phyloP scores from a whole-genome alignment of 2,113 vertebrate genomes.

The Corynorhinus townsendii region DNA sequence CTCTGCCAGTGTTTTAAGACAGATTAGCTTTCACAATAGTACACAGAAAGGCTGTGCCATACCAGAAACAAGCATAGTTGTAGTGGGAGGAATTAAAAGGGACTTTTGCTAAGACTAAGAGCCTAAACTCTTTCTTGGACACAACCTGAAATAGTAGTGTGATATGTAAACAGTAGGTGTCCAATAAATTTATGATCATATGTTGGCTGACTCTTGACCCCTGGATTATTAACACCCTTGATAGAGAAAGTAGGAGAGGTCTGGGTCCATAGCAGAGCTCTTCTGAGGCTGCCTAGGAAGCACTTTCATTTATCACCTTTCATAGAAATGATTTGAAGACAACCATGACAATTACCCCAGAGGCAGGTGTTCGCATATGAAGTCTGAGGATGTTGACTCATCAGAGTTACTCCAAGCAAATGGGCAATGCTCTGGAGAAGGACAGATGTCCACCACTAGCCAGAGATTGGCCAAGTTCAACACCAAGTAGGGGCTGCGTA shows the following conservation, averaged over 20 bases:
- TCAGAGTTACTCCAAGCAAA: not conserved
- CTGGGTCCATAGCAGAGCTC: not conserved
- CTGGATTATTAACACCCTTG: not conserved
- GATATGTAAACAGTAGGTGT: not conserved
- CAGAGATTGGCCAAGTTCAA: not conserved
- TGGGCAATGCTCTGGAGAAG: not conserved
- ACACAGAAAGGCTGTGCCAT: not conserved
- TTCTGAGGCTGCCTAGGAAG: not conserved
- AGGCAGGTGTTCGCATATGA: not conserved
- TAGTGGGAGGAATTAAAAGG: not conserved
- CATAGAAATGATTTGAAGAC: not conserved
- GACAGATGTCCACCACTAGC: not conserved
- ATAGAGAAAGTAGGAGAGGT: not conserved
- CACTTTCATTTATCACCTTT: not conserved
- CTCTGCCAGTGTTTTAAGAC: not conserved
- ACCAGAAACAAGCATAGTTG: not conserved
- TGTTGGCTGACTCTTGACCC: not conserved
- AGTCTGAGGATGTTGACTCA: not conserved
- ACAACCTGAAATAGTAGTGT: not conserved
- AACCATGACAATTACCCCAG: not conserved
- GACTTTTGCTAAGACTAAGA: constrained; percentile 8
- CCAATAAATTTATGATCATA: not conserved
- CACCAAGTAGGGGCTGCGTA: not conserved
- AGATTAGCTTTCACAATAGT: not conserved
- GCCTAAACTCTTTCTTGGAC: constrained; percentile 13